A percentile compares a stretch with the other conserved stretches of the same genome.
Evolutionary conservation across 2,113 vertebrate genomes (phyloP).

Genomic region (Osmerus eperlanus): DNA sequence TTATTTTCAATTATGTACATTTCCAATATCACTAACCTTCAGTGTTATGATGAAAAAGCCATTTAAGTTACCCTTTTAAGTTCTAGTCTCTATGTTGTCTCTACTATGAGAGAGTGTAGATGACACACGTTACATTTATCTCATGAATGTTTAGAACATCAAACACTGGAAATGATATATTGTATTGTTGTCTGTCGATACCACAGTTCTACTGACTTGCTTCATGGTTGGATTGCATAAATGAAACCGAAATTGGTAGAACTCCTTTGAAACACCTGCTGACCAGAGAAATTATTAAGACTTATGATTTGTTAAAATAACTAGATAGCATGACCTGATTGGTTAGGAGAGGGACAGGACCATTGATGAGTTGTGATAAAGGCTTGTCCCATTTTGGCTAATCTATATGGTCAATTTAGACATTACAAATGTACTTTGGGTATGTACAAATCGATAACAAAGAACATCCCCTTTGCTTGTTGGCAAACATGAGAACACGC

Average conservation of each 20-base stretch:
- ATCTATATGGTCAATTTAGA: conserved; percentile 45
- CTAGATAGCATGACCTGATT: conserved; percentile 27
- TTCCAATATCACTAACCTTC: conserved; percentile 19
- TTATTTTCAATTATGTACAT: conserved; percentile 4
- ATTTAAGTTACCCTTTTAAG: conserved; percentile 34
- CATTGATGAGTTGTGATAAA: conserved; percentile 1
- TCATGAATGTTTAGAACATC: conserved; percentile 28
- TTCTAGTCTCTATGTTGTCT: neutral
- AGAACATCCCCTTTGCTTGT: conserved; percentile 45
- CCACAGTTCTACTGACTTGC: conserved; percentile 40
- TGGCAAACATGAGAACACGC: conserved; percentile 64
- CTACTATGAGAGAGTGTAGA: conserved; percentile 26
- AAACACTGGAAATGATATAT: conserved; percentile 35
- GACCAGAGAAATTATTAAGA: conserved; percentile 21
- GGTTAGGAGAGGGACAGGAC: conserved; percentile 29
- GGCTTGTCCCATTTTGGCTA: conserved; percentile 40
- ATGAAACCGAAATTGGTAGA: conserved; percentile 44
- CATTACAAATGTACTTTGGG: conserved; percentile 28
- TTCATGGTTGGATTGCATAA: conserved; percentile 64
- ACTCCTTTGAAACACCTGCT: conserved; percentile 21
- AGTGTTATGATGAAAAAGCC: conserved; percentile 25
- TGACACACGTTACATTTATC: conserved; percentile 24
- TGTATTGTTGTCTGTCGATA: conserved; percentile 17
- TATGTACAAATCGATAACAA: conserved; percentile 28
- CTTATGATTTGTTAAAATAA: conserved; percentile 22